phyloP scores from a whole-genome alignment of 2,888 invertebrate species.

The Xestia c-nigrum region DNA sequence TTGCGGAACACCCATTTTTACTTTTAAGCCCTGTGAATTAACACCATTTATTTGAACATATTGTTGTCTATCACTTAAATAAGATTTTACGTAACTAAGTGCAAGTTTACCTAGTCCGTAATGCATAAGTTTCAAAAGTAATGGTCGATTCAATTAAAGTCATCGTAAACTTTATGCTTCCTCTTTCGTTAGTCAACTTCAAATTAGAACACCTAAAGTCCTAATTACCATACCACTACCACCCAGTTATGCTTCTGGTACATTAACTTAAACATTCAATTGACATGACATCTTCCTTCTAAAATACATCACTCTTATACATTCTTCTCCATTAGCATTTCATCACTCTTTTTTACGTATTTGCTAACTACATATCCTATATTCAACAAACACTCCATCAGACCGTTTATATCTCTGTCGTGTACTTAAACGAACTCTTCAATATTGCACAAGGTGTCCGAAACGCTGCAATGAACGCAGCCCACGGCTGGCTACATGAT shows the following conservation, averaged over 20 bases:
- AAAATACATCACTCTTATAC: not conserved
- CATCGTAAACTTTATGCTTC: not conserved
- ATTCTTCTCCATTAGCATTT: not conserved
- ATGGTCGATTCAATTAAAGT: constrained; percentile 8
- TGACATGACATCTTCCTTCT: not conserved
- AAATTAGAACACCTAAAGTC: not conserved
- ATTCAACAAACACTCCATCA: constrained; percentile 17
- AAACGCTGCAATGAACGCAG: constrained; percentile 48
- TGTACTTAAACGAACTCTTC: constrained; percentile 28
- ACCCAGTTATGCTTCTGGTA: not conserved
- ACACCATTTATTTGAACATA: too few relatives aligned
- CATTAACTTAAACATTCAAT: not conserved
- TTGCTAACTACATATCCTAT: constrained; percentile 9
- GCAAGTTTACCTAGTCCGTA: too few relatives aligned
- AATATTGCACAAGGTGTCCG: constrained; percentile 48
- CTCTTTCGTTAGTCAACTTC: not conserved
- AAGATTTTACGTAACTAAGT: too few relatives aligned
- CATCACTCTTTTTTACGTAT: not conserved
- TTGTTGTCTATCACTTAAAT: too few relatives aligned
- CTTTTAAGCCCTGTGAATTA: too few relatives aligned
- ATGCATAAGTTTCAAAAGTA: too few relatives aligned
- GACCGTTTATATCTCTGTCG: constrained; percentile 6
- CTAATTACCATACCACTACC: not conserved
- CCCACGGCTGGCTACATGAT: constrained; percentile 49
- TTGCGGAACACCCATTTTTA: too few relatives aligned